Base-by-base conservation (phyloP, 2,888 invertebrate genomes). In the Hemaris fuciformis region DNA sequence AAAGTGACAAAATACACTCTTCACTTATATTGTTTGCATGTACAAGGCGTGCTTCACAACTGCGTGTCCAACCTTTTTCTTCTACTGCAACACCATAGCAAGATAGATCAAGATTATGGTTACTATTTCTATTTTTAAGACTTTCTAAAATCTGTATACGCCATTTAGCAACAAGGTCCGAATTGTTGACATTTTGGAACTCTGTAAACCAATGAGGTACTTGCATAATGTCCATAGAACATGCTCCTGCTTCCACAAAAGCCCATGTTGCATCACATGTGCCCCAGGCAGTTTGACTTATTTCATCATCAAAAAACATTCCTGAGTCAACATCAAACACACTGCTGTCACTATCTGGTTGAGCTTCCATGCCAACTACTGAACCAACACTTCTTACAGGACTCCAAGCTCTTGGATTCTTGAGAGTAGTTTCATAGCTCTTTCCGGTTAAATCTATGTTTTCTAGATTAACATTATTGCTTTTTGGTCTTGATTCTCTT, bases 381-480 rank as follows among this genome's bases (percentile, higher is more conserved):
- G 97, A 97, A 8, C 97, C 97, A 7, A 97, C 97, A 78, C 97
- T 97, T 68, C 96, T 94, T n/a, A 97, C 96, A 18, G 97, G 97
- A 77, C 97, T 97, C 97, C 97, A 97, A 27, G 97, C 97, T 75
- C 96, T 94, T 20, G 96, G 96, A 86, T 96, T 96, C 74, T 95
- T 95, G n/a, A 95, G 86, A 69, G 95, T 95, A 4, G 94, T 94
- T 84, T 96, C 96, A 84, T 94, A 95, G 80, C 94, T 94, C 83
- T 95, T 95, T 10, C 94, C 94, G 15, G 93, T 91, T 18, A 95
- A 87, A 79, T 94, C 94, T 59, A 94, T 89, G 64, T 83, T 86
- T 68, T 91, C 91, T 62, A 85, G 70, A 71, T 84, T 80, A 46
- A 83, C 75, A 72, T 83, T 87, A 64, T 83, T 87, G 64, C 83